Evolutionary conservation across 2,888 invertebrate genomes (phyloP).

Genomic region (Heteromyza rotundicornis): DNA sequence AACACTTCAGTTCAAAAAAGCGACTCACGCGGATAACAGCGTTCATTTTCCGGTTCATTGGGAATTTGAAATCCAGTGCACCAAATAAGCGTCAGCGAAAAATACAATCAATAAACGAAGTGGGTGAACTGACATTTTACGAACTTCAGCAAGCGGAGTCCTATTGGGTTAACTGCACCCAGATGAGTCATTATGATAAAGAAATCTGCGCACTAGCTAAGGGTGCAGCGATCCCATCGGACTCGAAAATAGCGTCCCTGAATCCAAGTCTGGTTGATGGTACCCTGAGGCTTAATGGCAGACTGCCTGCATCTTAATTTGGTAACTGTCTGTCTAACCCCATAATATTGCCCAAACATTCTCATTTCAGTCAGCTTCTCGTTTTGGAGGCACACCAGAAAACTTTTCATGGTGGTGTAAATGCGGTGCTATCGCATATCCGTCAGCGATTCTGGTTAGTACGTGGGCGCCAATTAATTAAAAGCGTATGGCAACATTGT

Average conservation of each 20-base stretch:
- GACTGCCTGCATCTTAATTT: background rate
- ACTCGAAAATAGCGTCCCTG: too few species aligned
- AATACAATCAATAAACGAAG: constrained; percentile 4
- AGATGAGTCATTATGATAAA: background rate
- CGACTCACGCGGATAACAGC: background rate
- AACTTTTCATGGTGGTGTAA: background rate
- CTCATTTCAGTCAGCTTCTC: constrained; percentile 2
- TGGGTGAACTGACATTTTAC: background rate
- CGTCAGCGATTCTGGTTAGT: background rate
- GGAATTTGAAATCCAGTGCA: background rate
- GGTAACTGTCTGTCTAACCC: too few species aligned
- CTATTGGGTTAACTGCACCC: background rate
- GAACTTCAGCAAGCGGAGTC: constrained; percentile 1
- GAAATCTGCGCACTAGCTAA: background rate
- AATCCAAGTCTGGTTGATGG: background rate
- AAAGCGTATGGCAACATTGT: background rate
- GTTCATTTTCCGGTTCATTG: background rate
- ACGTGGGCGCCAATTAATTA: background rate
- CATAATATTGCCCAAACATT: constrained; percentile 10
- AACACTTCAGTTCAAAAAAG: background rate
- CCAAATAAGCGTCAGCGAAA: background rate
- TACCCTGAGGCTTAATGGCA: background rate
- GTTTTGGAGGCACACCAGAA: background rate
- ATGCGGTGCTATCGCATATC: background rate
- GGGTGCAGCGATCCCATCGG: too few species aligned